Evolutionary conservation across 2,113 vertebrate species (phyloP).

Genomic region (Zonotrichia leucophrys): DNA sequence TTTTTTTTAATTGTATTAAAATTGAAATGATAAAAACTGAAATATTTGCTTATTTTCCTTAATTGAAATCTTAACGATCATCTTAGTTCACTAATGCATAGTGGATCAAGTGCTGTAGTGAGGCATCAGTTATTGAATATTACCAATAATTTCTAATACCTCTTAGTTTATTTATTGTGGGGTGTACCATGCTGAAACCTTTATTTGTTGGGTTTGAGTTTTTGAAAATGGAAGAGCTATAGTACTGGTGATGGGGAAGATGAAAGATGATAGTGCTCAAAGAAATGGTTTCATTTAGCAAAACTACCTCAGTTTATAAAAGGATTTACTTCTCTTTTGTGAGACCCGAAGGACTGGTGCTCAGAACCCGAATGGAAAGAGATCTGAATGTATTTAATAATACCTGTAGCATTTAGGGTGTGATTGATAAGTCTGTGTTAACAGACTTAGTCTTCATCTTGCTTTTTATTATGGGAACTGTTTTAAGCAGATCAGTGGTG

Average conservation of each 20-base stretch:
- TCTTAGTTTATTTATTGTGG: neutral
- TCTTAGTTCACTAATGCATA: neutral
- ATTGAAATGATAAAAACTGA: conserved; percentile 58
- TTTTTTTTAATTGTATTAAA: conserved; percentile 70
- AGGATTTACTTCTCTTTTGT: neutral
- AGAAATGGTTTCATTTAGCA: neutral
- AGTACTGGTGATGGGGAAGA: neutral
- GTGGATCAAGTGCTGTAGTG: neutral
- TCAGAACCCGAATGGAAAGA: neutral
- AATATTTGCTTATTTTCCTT: conserved; percentile 63
- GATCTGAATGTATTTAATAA: neutral
- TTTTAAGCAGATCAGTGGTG: neutral
- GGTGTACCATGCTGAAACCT: neutral
- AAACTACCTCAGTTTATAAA: neutral
- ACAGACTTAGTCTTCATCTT: neutral
- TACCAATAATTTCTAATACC: neutral
- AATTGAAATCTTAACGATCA: neutral
- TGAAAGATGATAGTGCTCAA: neutral
- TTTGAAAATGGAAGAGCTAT: neutral
- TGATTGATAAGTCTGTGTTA: neutral
- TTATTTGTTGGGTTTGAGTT: neutral
- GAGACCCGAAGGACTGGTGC: neutral
- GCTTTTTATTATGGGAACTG: neutral
- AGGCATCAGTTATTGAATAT: neutral
- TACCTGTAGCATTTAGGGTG: neutral